Evolutionary conservation across 2,888 invertebrate genomes (phyloP).

Genomic region (Yponomeuta sedellus): DNA sequence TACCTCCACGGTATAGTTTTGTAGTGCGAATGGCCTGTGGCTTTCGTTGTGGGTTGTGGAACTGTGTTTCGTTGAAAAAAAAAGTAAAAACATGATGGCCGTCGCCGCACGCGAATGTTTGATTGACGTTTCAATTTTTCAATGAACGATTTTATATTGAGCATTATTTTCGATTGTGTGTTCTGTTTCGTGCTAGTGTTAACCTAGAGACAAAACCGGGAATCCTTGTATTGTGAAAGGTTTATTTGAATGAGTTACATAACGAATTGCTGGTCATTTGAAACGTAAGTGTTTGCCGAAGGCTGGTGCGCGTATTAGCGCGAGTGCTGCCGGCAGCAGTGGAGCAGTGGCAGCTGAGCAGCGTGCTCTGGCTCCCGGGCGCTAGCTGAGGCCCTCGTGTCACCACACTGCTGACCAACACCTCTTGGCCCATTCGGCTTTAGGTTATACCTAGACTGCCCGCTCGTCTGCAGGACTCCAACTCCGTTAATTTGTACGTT

Average conservation of each 20-base stretch:
- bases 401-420: not conserved
- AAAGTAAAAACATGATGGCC: not conserved
- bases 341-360: not conserved
- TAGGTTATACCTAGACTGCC: not conserved
- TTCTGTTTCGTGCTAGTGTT: not conserved
- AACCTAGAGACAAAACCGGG: not conserved
- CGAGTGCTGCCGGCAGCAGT: not conserved
- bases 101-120: not conserved
- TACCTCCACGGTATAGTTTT: too few relatives aligned
- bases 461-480: not conserved
- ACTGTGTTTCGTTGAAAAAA: not conserved
- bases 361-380: not conserved
- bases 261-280: not conserved
- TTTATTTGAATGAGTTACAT: constrained; percentile 2
- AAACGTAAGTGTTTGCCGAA: not conserved
- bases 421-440: not conserved
- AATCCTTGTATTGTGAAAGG: not conserved
- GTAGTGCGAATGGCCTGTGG: not conserved
- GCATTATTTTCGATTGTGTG: not conserved
- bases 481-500: not conserved
- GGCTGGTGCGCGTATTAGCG: not conserved
- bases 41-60: not conserved
- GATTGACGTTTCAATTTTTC: not conserved
- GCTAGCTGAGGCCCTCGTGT: not conserved
- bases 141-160: not conserved